Percentiles rank a stretch among this genome's conserved stretches.
These are phyloP conservation scores for Pristionchus japonicus DNA, from an alignment of 2,888 invertebrate species.

Conservation along the genomic window DNA sequence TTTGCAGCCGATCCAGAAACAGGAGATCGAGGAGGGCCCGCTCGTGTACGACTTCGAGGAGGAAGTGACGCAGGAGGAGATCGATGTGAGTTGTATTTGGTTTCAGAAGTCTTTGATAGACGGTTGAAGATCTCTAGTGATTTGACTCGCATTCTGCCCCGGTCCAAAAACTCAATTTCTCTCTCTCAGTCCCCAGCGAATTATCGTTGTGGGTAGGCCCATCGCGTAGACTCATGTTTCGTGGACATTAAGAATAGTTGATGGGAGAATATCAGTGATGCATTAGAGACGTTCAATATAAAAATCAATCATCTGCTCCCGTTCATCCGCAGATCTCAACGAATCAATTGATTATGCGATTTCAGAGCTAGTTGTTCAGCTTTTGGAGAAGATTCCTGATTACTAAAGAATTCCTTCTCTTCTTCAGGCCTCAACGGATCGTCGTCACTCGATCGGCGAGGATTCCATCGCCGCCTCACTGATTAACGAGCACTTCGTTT, in stretches of 20 bases:
- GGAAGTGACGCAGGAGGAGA: constrained; percentile 40
- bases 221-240: too few relatives aligned
- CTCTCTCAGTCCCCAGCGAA: neutral
- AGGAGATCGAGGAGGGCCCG: neutral
- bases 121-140: neutral
- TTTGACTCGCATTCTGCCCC: too few relatives aligned
- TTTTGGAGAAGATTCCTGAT: too few relatives aligned
- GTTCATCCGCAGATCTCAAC: too few relatives aligned
- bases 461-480: neutral
- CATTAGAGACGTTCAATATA: too few relatives aligned
- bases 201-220: too few relatives aligned
- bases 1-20: neutral
- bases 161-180: neutral
- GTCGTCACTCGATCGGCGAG: constrained; percentile 8
- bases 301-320: too few relatives aligned
- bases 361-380: too few relatives aligned
- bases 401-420: neutral
- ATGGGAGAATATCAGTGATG: too few relatives aligned
- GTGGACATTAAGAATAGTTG: too few relatives aligned
- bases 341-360: too few relatives aligned
- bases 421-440: neutral
- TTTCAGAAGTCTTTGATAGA: neutral
- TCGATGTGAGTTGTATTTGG: neutral
- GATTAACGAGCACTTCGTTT: constrained; percentile 19
- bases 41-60: constrained; percentile 38